A percentile compares a stretch with the other conserved stretches of the same genome.
phyloP scores from a whole-genome alignment of 2,797 vertebrate genomes.

The Mycteria americana region DNA sequence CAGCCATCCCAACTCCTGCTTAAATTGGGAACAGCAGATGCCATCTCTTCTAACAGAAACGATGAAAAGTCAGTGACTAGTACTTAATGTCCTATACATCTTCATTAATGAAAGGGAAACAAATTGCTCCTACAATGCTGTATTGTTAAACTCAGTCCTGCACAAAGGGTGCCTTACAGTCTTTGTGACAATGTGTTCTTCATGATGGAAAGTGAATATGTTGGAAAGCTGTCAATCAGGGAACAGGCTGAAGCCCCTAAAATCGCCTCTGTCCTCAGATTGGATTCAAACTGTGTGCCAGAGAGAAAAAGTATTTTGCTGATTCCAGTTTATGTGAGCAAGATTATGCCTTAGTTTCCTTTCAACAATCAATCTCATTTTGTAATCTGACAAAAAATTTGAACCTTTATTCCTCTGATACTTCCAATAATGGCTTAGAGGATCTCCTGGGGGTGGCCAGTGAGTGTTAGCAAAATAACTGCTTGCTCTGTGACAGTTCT shows the following conservation, averaged over 20 bases:
- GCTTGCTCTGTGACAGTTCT: not conserved
- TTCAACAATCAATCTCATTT: not conserved
- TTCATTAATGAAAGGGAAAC: slow-evolving; percentile 51
- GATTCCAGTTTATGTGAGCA: not conserved
- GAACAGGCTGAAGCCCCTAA: not conserved
- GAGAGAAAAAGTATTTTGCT: not conserved
- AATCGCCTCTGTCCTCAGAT: not conserved
- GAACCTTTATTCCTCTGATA: not conserved
- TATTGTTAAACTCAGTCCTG: not conserved
- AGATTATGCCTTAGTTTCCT: not conserved
- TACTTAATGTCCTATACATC: slow-evolving; percentile 27
- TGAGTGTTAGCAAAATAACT: not conserved
- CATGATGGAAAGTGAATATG: not conserved
- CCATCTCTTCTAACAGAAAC: not conserved
- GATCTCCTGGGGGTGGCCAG: not conserved
- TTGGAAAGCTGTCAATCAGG: not conserved
- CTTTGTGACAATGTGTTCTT: not conserved
- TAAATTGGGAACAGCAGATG: not conserved
- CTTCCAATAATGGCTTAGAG: not conserved
- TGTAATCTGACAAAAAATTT: not conserved
- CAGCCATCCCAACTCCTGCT: not conserved
- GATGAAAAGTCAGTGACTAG: not conserved
- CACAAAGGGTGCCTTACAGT: not conserved
- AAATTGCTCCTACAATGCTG: not conserved
- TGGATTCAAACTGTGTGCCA: not conserved